Percentiles rank a stretch among this genome's conserved stretches.
phyloP scores from a whole-genome alignment of 2,888 invertebrate genomes.

The Spodoptera picta region DNA sequence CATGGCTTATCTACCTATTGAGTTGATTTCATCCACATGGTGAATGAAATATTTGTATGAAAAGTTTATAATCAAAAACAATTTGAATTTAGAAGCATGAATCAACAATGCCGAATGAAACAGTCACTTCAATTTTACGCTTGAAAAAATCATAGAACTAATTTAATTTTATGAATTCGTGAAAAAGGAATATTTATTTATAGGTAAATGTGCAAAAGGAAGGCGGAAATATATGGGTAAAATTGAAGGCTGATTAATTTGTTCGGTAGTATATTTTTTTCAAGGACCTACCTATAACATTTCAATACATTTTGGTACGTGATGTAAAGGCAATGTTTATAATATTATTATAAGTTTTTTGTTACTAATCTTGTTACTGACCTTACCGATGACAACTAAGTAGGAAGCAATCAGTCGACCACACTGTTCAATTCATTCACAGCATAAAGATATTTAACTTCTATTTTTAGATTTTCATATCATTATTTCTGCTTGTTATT shows the following conservation, averaged over 20 bases:
- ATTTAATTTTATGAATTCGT: conserved; percentile 5
- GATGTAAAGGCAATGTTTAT: conserved; percentile 4
- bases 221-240: conserved; percentile 19
- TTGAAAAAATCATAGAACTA: conserved; percentile 15
- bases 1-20: too few relatives aligned
- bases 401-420: conserved; percentile 44
- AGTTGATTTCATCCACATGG: too few relatives aligned
- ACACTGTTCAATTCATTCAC: conserved; percentile 26
- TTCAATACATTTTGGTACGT: conserved; percentile 10
- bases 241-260: conserved; percentile 8
- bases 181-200: conserved; percentile 3
- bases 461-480: conserved; percentile 35
- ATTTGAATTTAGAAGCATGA: not conserved
- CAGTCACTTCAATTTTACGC: conserved; percentile 14
- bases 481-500: conserved; percentile 23
- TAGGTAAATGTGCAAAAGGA: conserved; percentile 14
- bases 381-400: conserved; percentile 55
- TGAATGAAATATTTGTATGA: too few relatives aligned
- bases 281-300: conserved; percentile 16
- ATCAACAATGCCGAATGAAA: not conserved
- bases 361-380: conserved; percentile 43
- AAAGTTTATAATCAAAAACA: too few relatives aligned
- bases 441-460: conserved; percentile 11
- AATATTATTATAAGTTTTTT: conserved; percentile 24
- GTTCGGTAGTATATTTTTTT: conserved; percentile 9